Conservation (phyloP, 2,797 vertebrate genomes). For the Atherinosoma microstoma region DNA sequence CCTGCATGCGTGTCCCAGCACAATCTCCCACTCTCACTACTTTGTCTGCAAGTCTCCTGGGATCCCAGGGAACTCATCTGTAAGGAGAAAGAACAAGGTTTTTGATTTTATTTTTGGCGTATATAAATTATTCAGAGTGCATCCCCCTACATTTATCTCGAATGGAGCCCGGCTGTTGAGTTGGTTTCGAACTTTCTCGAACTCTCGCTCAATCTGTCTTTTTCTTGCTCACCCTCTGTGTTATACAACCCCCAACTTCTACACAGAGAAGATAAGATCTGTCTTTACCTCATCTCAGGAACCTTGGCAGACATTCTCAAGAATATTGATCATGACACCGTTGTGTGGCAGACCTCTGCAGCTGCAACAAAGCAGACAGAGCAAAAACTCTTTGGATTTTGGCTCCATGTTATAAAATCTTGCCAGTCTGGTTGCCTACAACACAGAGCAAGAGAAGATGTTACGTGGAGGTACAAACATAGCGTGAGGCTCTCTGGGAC, state of each 20-base stretch:
- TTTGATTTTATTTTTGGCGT: slow-evolving; percentile 76
- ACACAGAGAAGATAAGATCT: slow-evolving; percentile 71
- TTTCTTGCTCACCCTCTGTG: slow-evolving; percentile 33
- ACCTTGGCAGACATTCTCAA: slow-evolving; percentile 67
- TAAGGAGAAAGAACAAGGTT: slow-evolving; percentile 67
- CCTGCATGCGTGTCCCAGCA: slow-evolving; percentile 40
- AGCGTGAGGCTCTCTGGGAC: slow-evolving; percentile 45
- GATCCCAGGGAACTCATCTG: slow-evolving; percentile 66
- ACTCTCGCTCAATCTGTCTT: slow-evolving; percentile 65
- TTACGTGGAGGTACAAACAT: slow-evolving; percentile 43
- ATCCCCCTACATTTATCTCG: slow-evolving; percentile 74
- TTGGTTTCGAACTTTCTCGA: slow-evolving; percentile 64
- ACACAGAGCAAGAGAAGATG: slow-evolving; percentile 35
- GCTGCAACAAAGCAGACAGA: slow-evolving; percentile 30
- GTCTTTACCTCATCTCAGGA: slow-evolving; percentile 73
- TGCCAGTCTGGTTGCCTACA: slow-evolving; percentile 23
- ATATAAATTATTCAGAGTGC: slow-evolving; percentile 82
- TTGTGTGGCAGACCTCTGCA: slow-evolving; percentile 54
- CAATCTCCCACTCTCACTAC: slow-evolving; percentile 38
- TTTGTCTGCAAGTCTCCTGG: slow-evolving; percentile 63
- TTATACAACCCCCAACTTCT: slow-evolving; percentile 23
- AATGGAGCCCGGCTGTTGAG: slow-evolving; percentile 66
- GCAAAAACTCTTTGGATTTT: slow-evolving; percentile 37
- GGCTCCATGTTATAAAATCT: slow-evolving; percentile 32
- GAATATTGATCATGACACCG: slow-evolving; percentile 80